phyloP scores from a whole-genome alignment of 2,888 invertebrate genomes.

The Caenorhabditis macrosperma region DNA sequence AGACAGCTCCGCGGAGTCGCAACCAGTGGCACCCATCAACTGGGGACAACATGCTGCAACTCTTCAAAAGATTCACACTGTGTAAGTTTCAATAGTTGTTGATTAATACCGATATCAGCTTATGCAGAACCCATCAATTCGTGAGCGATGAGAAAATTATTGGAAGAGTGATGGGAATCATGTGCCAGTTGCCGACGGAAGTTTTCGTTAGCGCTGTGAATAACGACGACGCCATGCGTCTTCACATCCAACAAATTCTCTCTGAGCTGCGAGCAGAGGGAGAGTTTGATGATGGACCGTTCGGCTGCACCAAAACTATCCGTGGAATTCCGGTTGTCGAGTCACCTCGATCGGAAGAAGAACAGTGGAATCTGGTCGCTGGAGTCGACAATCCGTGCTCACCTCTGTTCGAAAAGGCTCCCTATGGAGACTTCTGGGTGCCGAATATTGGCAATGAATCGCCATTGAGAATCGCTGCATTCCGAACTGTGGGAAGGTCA shows the following conservation, averaged over 20 bases:
- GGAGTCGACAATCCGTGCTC: slow-evolving; percentile 30
- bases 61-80: slow-evolving; percentile 29
- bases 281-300: slow-evolving; percentile 31
- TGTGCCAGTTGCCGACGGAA: slow-evolving; percentile 44
- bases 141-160: slow-evolving; percentile 30
- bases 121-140: slow-evolving; percentile 34
- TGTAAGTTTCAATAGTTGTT: slow-evolving; percentile 3
- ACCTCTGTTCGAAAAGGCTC: slow-evolving; percentile 86
- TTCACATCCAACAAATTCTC: slow-evolving; percentile 47
- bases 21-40: slow-evolving; percentile 20
- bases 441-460: slow-evolving; percentile 92
- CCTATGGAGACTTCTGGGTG: slow-evolving; percentile 94
- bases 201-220: slow-evolving; percentile 9
- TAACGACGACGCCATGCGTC: slow-evolving; percentile 49
- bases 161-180: slow-evolving; percentile 48
- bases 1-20: slow-evolving; percentile 34
- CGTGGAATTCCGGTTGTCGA: background rate
- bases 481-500: slow-evolving; percentile 96
- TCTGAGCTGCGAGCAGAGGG: slow-evolving; percentile 49
- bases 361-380: slow-evolving; percentile 2
- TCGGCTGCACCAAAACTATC: background rate
- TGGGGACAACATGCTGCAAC: slow-evolving; percentile 38
- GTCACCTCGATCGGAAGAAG: slow-evolving; percentile 6
- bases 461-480: slow-evolving; percentile 94
- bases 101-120: background rate